Evolutionary conservation across 2,113 vertebrate species (phyloP).

Genomic region (Lepus europaeus): DNA sequence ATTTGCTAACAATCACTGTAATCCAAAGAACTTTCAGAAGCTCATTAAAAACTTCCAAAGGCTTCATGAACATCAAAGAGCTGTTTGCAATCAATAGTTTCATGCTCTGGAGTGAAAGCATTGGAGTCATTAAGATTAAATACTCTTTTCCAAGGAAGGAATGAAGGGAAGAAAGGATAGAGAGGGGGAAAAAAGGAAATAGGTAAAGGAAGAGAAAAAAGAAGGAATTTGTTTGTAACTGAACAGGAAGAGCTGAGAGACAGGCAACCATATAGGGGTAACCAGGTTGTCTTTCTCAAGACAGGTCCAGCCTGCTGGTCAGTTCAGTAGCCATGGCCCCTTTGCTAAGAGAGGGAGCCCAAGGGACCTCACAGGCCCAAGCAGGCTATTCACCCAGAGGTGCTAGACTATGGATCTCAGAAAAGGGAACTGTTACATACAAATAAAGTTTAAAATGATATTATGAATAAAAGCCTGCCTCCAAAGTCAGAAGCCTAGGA

Average conservation of each 20-base stretch:
- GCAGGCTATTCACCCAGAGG: background rate
- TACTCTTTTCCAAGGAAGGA: background rate
- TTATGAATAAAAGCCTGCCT: background rate
- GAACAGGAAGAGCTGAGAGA: background rate
- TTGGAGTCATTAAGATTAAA: constrained; percentile 27
- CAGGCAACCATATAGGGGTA: too few relatives aligned
- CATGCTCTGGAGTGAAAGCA: background rate
- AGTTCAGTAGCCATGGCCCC: accelerated
- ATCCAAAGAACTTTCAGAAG: constrained; percentile 6
- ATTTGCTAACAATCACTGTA: background rate
- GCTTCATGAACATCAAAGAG: constrained; percentile 52
- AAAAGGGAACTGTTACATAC: background rate
- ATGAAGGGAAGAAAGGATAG: background rate
- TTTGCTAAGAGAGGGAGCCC: background rate
- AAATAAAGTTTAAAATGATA: background rate
- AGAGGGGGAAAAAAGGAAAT: background rate
- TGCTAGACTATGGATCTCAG: background rate
- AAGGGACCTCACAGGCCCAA: background rate
- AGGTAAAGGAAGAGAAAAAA: too few relatives aligned
- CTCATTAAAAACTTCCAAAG: constrained; percentile 46
- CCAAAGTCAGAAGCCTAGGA: background rate
- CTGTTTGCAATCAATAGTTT: constrained; percentile 43
- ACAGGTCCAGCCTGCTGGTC: background rate
- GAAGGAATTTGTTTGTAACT: background rate
- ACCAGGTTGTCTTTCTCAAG: background rate